Evolutionary conservation across 2,888 invertebrate genomes (phyloP), one percentile per base, ranked within the genome.

Genomic region (Xanthia togata): DNA sequence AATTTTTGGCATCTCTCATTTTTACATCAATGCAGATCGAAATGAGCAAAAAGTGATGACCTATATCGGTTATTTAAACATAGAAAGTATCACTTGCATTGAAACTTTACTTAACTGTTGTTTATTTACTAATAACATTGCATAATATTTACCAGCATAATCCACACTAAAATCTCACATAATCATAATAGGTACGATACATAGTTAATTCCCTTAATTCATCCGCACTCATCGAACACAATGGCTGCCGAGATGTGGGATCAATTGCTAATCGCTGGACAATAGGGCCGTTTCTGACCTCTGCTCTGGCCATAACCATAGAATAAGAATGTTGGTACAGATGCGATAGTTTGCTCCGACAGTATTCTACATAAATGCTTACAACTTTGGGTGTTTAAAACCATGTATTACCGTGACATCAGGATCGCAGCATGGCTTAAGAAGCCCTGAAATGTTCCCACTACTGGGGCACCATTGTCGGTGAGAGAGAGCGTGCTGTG

Each of bases 201-300:
- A 76, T 60, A 44, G 14, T 14, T 44, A 71, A 73, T 80, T 63
- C 73, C 53, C 31, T 44, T 41, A 76, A 69, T 68, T 62, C 55
- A 68, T 70, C 74, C 77, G 50, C 73, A 76, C 82, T 84, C 81
- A 79, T 84, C 78, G 77, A 81, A 71, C 73, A 87, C 90, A 87
- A 89, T 89, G 78, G 76, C 55, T 67, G 70, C 70, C 67, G 78
- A 82, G 88, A 72, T 81, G 70, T 86, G 87, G 84, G 84, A 89
- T 89, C 89, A 90, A 90, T 90, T 82, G 88, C 88, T 82, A 73
- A 87, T 87, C 83, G 79, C 57, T 78, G 83, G 69, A 90, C 89
- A 90, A 90, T 88, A 75, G 84, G 81, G 70, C 69, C 64, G 75
- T 72, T 73, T 72, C 79, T 83, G 83, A 83, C 80, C 86, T 81